phyloP scores from a whole-genome alignment of 2,113 vertebrate genomes.

The Choloepus hoffmanni region DNA sequence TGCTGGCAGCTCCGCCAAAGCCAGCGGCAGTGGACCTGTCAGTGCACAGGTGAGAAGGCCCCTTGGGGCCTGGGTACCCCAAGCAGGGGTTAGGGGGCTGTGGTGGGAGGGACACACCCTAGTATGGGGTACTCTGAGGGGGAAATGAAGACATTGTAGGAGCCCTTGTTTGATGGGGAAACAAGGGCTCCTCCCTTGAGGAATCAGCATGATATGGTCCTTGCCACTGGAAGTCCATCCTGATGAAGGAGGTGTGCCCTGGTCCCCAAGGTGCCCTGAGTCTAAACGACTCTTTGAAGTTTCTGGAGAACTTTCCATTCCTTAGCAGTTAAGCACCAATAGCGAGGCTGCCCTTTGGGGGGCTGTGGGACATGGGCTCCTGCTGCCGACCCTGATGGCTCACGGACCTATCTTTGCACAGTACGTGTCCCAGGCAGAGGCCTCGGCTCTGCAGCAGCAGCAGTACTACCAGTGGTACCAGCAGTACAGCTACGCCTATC shows the following conservation, averaged over 20 bases:
- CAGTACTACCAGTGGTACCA: conserved; percentile 95
- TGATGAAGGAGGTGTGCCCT: not conserved
- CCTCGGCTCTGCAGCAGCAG: conserved; percentile 88
- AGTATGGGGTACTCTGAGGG: too few relatives aligned
- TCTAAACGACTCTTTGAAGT: not conserved
- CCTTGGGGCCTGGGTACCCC: fast-evolving
- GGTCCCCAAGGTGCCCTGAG: not conserved
- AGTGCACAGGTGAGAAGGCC: conserved; percentile 79
- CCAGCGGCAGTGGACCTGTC: conserved; percentile 75
- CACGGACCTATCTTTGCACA: conserved; percentile 51
- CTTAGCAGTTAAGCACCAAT: not conserved
- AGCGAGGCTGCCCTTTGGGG: not conserved
- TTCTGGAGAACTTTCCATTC: not conserved
- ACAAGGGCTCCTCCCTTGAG: not conserved
- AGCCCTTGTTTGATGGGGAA: not conserved
- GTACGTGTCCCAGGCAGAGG: conserved; percentile 88
- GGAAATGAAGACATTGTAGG: not conserved
- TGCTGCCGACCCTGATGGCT: fast-evolving
- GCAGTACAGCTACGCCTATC: conserved; percentile 92
- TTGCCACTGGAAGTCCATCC: not conserved
- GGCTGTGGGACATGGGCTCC: not conserved
- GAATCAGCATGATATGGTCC: fast-evolving
- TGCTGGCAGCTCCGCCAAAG: conserved; percentile 71
- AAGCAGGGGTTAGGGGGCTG: too few relatives aligned
- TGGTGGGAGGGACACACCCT: not conserved